Evolutionary conservation across 1,140 invertebrate genomes (phyloP), one percentile per base, ranked within the genome.

Genomic region (Drosophila orena): DNA sequence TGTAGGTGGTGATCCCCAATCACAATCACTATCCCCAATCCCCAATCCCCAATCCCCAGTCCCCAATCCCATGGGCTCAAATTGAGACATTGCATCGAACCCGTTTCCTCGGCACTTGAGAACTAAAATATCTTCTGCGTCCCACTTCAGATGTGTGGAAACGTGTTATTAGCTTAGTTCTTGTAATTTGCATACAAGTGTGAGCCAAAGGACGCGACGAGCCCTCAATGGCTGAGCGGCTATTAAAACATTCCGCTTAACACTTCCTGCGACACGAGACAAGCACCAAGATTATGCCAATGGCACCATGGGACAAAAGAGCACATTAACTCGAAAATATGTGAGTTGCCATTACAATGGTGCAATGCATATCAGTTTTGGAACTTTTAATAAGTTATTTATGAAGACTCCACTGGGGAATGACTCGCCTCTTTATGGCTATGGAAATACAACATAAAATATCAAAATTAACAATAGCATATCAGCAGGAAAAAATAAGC

Each of bases 231-330:
- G 54, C 53, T 47, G 60, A 42, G 83, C 79, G 42, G 70, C 79
- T 79, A 89, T 89, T 89, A 89, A 89, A 84, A 89, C 84, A 89
- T 89, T 89, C 79, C 84, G 80, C 64, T 89, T 89, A 89, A 89
- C 84, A 89, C 84, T 89, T 89, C 79, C 84, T 84, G 84, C 85
- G 79, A 89, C 84, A 89, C 42, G 71, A 57, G 59, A 66, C 69
- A 73, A 77, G 61, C 54, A 12, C 27, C 17, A 34, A 66, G 53
- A 76, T 75, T 50, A 35, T 42, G 43, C 27, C 57, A 4, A 40
- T 20, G 49, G 17, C 20, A 75, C 71, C 40, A 27, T 58, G 71
- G 72, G 52, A 37, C 30, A 11, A 30, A 42, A 24, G 40, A 42
- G 2, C 49, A 2, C 12, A 35, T 56, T 12, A 20, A 27, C 24